phyloP scores from a whole-genome alignment of 2,888 invertebrate species.

The Acrobasis consociella region DNA sequence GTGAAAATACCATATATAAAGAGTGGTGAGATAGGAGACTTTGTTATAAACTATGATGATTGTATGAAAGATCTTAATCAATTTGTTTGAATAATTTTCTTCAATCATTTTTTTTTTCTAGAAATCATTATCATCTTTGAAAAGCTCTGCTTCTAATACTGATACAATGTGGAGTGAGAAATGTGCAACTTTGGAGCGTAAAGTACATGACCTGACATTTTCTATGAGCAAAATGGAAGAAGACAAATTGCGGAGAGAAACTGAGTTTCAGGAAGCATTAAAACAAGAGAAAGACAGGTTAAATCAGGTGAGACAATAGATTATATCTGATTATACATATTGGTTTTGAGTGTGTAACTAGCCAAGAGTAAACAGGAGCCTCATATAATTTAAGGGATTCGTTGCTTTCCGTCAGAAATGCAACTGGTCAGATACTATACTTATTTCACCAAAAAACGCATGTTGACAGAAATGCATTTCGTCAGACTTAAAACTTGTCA shows the following conservation, averaged over 20 bases:
- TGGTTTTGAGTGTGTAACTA: neutral
- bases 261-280: constrained; percentile 65
- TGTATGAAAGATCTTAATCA: too few relatives aligned
- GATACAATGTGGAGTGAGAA: constrained; percentile 74
- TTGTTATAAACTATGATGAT: too few relatives aligned
- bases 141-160: constrained; percentile 60
- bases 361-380: neutral
- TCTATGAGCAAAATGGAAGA: constrained; percentile 68
- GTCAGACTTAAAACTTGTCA: too few relatives aligned
- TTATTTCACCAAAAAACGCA: too few relatives aligned
- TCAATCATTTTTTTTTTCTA: constrained; percentile 34
- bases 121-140: constrained; percentile 58
- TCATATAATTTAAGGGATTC: constrained; percentile 2
- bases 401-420: too few relatives aligned
- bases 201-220: constrained; percentile 64
- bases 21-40: too few relatives aligned
- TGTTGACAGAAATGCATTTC: too few relatives aligned
- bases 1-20: neutral
- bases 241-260: constrained; percentile 61
- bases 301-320: constrained; percentile 52
- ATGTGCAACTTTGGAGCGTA: constrained; percentile 64
- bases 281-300: constrained; percentile 67
- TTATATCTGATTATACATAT: neutral
- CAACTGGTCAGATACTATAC: too few relatives aligned
- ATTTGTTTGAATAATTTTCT: too few relatives aligned